Evolutionary conservation across 2,797 vertebrate species (phyloP), one percentile per base, ranked within the genome.

Genomic region (Enteromius anoplus): DNA sequence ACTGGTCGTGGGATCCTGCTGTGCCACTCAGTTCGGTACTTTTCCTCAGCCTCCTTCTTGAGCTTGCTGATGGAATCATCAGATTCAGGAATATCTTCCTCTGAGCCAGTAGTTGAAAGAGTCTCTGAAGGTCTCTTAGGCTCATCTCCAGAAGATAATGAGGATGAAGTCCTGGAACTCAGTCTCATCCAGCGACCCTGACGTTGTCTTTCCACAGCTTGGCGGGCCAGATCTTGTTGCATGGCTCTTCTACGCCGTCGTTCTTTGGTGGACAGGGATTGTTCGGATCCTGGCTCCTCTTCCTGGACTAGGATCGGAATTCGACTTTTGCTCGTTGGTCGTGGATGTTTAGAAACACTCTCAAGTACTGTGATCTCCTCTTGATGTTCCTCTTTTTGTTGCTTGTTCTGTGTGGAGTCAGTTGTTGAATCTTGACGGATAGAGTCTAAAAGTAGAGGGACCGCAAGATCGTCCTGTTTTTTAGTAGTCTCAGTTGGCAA

Each of bases 281-380:
- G 93, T 49, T 99, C 97, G 0, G 96, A 96, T 40, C 96, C 96
- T 0, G 95, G 96, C 84, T 97, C 95, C 84, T 98, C 97, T 87
- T 98, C 97, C 0, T 96, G 96, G 73, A 97, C 89, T 77, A 97
- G 92, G 15, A 99, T 85, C 0, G 98, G 98, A 83, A 99, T 99
- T 12, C 97, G 95, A 87, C 97, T 99, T 71, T 93, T 94, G 19
- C 94, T 93, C 53, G 90, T 93, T 80, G 92, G 87, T 73, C 87
- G 87, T 58, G 86, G 85, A 2, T 45, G 85, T 71, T 86, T 92
- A 69, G n/a, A 89, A 83, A 79, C 66, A 11, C 14, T 45, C 65
- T 90, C 86, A 19, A 82, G 23, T 62, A 42, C 51, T 40, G 84
- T 81, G 11, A 87, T 84, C 51, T 85, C 88, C 1, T 86, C 75